These are phyloP conservation scores for Helobdella robusta DNA, from an alignment of 2,888 invertebrate species.

Conservation along the genomic window DNA sequence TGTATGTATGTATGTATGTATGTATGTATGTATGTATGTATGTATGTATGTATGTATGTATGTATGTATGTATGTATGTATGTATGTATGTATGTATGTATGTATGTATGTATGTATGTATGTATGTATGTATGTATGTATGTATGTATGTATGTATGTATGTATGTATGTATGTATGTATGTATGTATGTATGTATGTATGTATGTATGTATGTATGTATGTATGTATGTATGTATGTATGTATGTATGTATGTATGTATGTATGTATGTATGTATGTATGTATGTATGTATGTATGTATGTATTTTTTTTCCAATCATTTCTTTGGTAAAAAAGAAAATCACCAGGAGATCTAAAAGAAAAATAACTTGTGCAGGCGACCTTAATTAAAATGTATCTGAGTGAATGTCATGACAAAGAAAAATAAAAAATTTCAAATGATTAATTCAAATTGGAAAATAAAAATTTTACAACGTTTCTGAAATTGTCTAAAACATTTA, in stretches of 20 bases:
- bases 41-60: not conserved
- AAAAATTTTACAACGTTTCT: too few species aligned
- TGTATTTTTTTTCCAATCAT: too few species aligned
- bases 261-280: not conserved
- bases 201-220: slow-evolving; percentile 14
- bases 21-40: not conserved
- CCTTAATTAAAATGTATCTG: too few species aligned
- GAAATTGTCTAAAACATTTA: too few species aligned
- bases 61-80: not conserved
- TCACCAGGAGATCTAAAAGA: too few species aligned
- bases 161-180: slow-evolving; percentile 6
- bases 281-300: not conserved
- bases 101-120: slow-evolving; percentile 1
- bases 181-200: slow-evolving; percentile 15
- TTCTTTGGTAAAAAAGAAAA: too few species aligned
- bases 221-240: not conserved
- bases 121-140: not conserved
- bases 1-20: not conserved
- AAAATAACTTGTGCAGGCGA: too few species aligned
- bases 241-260: not conserved
- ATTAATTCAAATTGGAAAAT: too few species aligned
- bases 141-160: not conserved
- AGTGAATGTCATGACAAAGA: too few species aligned
- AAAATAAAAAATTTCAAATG: too few species aligned
- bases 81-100: not conserved